Conservation (phyloP, 2,113 vertebrate species). For the Notothenia coriiceps region DNA sequence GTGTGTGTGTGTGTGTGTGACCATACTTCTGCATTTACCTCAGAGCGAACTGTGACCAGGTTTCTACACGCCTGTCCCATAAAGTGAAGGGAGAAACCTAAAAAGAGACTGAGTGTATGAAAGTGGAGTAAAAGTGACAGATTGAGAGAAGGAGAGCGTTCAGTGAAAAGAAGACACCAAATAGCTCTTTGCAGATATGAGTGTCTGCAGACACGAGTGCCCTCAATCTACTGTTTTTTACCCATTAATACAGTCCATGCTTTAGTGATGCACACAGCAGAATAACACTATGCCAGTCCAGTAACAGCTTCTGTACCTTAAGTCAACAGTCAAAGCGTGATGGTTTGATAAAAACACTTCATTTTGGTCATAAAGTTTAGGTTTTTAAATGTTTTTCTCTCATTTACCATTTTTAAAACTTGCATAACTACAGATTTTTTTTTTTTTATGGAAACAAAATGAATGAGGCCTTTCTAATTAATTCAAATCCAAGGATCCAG, state of each 20-base stretch:
- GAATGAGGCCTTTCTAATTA: constrained; percentile 21
- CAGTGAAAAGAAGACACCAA: constrained; percentile 68
- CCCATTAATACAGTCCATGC: constrained; percentile 49
- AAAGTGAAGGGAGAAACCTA: constrained; percentile 51
- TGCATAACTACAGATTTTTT: not conserved
- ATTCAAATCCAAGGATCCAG: constrained; percentile 21
- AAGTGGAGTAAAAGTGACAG: constrained; percentile 60
- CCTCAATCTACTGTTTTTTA: constrained; percentile 60
- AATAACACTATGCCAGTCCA: constrained; percentile 15
- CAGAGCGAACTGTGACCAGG: constrained; percentile 37
- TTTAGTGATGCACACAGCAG: not conserved
- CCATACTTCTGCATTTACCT: constrained; percentile 53
- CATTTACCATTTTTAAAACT: not conserved
- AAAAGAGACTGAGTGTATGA: constrained; percentile 12
- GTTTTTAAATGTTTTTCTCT: not conserved
- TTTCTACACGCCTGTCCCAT: constrained; percentile 37
- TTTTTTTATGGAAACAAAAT: constrained; percentile 4
- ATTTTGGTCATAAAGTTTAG: not conserved
- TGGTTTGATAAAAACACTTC: not conserved
- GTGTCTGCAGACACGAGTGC: constrained; percentile 69
- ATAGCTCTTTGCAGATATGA: constrained; percentile 80
- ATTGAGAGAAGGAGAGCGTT: constrained; percentile 57
- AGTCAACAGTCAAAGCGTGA: not conserved
- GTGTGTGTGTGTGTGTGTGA: not conserved
- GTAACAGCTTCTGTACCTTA: not conserved